A percentile compares a stretch with the other conserved stretches of the same genome.
These are phyloP conservation scores for Sycophila texana DNA, from an alignment of 2,888 invertebrate genomes.

Conservation along the genomic window DNA sequence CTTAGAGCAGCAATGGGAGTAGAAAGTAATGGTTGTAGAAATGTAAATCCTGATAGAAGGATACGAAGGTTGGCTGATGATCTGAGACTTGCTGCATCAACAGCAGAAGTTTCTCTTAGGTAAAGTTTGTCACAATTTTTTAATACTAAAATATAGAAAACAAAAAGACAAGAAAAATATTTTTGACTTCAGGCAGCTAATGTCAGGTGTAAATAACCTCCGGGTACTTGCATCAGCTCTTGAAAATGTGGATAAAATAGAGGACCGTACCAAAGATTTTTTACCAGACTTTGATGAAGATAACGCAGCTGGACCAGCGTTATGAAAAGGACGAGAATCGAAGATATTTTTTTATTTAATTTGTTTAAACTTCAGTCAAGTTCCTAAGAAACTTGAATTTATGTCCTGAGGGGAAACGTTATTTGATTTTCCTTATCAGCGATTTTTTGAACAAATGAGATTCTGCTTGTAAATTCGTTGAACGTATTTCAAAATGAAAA, in stretches of 20 bases:
- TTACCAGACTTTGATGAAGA: slow-evolving; percentile 77
- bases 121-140: slow-evolving; percentile 63
- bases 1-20: slow-evolving; percentile 77
- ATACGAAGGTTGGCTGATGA: slow-evolving; percentile 79
- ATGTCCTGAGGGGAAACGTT: slow-evolving; percentile 40
- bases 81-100: slow-evolving; percentile 80
- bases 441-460: slow-evolving; percentile 46
- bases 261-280: slow-evolving; percentile 77
- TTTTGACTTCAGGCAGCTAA: slow-evolving; percentile 78
- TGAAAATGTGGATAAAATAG: slow-evolving; percentile 79
- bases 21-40: slow-evolving; percentile 70
- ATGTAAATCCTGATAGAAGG: slow-evolving; percentile 69
- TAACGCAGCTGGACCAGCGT: slow-evolving; percentile 77
- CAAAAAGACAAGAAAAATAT: slow-evolving; percentile 4
- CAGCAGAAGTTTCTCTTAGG: slow-evolving; percentile 82
- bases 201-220: slow-evolving; percentile 82
- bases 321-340: slow-evolving; percentile 62
- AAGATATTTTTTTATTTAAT: slow-evolving; percentile 54
- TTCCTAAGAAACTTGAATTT: slow-evolving; percentile 58
- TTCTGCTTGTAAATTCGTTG: slow-evolving; percentile 47
- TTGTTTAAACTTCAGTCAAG: slow-evolving; percentile 51
- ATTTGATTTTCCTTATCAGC: slow-evolving; percentile 47
- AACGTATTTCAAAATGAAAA: slow-evolving; percentile 16
- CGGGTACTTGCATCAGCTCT: slow-evolving; percentile 81
- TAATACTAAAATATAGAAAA: background rate